A percentile compares a stretch with the other conserved stretches of the same genome.
phyloP scores from a whole-genome alignment of 2,888 invertebrate species.

The Mythimna ferrago region DNA sequence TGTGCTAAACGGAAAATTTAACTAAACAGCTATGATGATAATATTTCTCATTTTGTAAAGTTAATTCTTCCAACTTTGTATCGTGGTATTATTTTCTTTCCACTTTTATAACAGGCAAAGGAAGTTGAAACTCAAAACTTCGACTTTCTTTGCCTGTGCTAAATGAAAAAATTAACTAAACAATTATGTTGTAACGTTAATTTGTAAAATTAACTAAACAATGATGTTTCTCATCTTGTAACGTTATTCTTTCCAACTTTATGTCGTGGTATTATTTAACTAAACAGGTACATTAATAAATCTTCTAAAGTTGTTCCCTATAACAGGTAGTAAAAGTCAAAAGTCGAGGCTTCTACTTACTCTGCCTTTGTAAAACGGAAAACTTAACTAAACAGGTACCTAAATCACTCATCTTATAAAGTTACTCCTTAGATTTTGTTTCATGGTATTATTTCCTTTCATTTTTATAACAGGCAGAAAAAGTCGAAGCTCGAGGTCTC shows the following conservation, averaged over 20 bases:
- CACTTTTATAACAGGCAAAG: not conserved
- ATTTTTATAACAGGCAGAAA: no score
- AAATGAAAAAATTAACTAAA: constrained; percentile 64
- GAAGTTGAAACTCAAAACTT: not conserved
- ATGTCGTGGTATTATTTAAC: constrained; percentile 16
- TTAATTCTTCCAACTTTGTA: not conserved
- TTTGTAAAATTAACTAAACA: constrained; percentile 72
- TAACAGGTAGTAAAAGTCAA: constrained; percentile 93
- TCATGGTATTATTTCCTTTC: not conserved
- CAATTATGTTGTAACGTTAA: constrained; percentile 70
- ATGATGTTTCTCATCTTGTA: constrained; percentile 17
- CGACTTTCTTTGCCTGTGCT: no score
- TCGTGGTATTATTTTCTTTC: not conserved
- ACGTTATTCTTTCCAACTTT: not conserved
- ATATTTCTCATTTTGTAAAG: not conserved
- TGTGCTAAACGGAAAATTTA: constrained; percentile 40
- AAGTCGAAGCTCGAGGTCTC: no score
- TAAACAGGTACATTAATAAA: no score
- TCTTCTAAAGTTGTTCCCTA: not conserved
- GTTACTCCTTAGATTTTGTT: constrained; percentile 19
- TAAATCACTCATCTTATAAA: no score
- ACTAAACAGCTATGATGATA: constrained; percentile 69
- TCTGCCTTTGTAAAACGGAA: no score
- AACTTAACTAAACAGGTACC: no score
- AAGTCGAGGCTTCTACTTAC: constrained; percentile 73